Conservation (phyloP, 2,888 invertebrate species). For the Drosophila affinis region DNA sequence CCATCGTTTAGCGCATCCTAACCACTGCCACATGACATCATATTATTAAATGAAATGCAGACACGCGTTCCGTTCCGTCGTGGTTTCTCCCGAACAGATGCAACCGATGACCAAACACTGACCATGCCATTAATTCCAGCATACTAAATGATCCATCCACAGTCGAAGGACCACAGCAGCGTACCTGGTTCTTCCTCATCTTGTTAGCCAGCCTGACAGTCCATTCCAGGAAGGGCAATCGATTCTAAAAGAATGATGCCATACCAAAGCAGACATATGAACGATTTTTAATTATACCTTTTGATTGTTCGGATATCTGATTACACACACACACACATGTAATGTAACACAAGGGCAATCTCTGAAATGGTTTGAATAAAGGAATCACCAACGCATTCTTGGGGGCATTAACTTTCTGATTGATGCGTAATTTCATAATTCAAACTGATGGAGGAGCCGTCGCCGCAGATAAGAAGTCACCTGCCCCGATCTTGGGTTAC, state of each 20-base stretch:
- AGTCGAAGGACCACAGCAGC: slow-evolving; percentile 8
- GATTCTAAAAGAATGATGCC: slow-evolving; percentile 55
- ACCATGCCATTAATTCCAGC: slow-evolving; percentile 68
- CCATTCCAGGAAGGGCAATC: slow-evolving; percentile 65
- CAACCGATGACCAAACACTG: slow-evolving; percentile 35
- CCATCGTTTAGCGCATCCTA: slow-evolving; percentile 76
- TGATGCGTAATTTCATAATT: slow-evolving; percentile 66
- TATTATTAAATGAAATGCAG: slow-evolving; percentile 77
- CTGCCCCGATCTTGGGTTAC: slow-evolving; percentile 44
- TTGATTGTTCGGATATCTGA: slow-evolving; percentile 50
- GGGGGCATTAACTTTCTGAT: slow-evolving; percentile 16
- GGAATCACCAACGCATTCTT: slow-evolving; percentile 24
- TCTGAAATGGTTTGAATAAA: slow-evolving; percentile 9
- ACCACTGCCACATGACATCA: slow-evolving; percentile 78
- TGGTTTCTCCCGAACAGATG: slow-evolving; percentile 61
- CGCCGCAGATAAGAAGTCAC: slow-evolving; percentile 60
- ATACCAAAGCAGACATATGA: slow-evolving; percentile 45
- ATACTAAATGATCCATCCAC: slow-evolving; percentile 52
- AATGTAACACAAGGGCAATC: slow-evolving; percentile 60
- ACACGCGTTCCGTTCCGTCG: slow-evolving; percentile 65
- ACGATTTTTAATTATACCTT: slow-evolving; percentile 71
- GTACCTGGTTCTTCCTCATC: slow-evolving; percentile 18
- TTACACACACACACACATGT: slow-evolving; percentile 49
- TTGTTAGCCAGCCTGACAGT: slow-evolving; percentile 47
- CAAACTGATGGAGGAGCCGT: slow-evolving; percentile 40